A percentile compares a stretch with the other conserved stretches of the same genome.
Evolutionary conservation across 2,888 invertebrate species (phyloP).

Genomic region (Eupithecia subfuscata): DNA sequence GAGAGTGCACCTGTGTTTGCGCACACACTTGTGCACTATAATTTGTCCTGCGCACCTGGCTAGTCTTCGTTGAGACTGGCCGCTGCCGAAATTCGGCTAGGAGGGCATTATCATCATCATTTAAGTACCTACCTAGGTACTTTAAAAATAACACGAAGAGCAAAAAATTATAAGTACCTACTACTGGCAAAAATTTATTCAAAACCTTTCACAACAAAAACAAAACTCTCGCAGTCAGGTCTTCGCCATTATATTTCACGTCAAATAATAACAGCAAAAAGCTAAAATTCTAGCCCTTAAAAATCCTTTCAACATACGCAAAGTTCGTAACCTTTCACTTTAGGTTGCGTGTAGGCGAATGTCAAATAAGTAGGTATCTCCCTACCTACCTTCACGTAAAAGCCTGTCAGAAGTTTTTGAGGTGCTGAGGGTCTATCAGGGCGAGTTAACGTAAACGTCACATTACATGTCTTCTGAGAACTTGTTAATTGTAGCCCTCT

Average conservation of each 20-base stretch:
- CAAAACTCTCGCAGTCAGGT: background rate
- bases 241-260: background rate
- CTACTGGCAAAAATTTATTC: background rate
- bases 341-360: conserved; percentile 29
- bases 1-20: no score
- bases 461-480: background rate
- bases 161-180: no score
- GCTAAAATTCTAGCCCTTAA: conserved; percentile 7
- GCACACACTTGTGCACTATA: no score
- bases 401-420: conserved; percentile 41
- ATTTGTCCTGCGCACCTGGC: background rate
- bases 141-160: no score
- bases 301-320: conserved; percentile 11
- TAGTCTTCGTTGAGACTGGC: background rate
- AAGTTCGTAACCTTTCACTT: conserved; percentile 29
- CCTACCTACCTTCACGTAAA: conserved; percentile 36
- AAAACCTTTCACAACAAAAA: background rate
- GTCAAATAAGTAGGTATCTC: conserved; percentile 32
- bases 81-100: background rate
- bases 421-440: conserved; percentile 13
- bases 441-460: background rate
- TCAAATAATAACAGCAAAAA: background rate
- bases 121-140: no score
- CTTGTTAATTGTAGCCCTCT: background rate
- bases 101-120: background rate